Evolutionary conservation across 1,140 invertebrate genomes (phyloP), one percentile per base, ranked within the genome.

Genomic region (Conus ventricosus): DNA sequence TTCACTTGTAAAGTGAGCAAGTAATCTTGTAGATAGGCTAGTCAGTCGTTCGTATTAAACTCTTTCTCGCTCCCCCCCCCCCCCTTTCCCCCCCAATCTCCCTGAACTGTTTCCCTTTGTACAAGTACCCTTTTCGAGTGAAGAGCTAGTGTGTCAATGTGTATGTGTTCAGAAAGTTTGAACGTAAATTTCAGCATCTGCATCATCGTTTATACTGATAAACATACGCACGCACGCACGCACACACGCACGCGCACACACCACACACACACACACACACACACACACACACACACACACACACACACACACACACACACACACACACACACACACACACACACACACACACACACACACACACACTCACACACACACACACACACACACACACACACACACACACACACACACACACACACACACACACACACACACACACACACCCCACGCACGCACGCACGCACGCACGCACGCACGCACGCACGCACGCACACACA

Each of bases 361-460:
- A 75, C 4, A 7, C 20, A 75, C 17, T 0, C 67, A n/a, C 7
- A 7, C 20, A 25, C 7, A 1, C n/a, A n/a, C 1, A 7, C 20
- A 75, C 6, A 7, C 20, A 25, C 1, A 7, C 20, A 25, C 7
- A 57, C 55, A 57, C 55, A 57, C 55, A 57, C n/a, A 71, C n/a
- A 71, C 78, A 80, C n/a, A 25, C 27, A 51, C 23, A 80, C n/a
- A 80, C 78, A 80, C 78, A 80, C 11, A 80, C 78, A 80, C 11
- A 80, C 78, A 80, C 11, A 80, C 78, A 80, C 11, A 80, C 78
- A 80, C 13, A 80, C 78, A 80, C 78, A 80, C 78, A 80, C 78
- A 80, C 78, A 51, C 78, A 80, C 78, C 6, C 78, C 13, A 81
- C 78, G 27, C 78, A 81, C 78, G 27, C 78, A 81, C 78, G 27